These are phyloP conservation scores for Gryllus longicercus DNA, from an alignment of 2,888 invertebrate genomes.

Conservation along the genomic window DNA sequence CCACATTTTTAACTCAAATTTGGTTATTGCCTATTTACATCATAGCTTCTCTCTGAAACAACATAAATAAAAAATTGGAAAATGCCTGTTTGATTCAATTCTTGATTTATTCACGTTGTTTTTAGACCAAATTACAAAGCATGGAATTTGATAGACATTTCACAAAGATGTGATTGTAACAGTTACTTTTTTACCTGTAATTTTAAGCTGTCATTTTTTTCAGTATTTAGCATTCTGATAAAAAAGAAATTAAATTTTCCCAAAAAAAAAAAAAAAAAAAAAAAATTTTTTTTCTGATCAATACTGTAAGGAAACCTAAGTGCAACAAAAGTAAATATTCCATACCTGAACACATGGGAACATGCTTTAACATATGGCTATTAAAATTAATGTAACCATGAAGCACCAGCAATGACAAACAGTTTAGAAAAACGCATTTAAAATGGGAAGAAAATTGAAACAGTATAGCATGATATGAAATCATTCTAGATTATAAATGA, in stretches of 20 bases:
- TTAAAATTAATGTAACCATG: background rate
- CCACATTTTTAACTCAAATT: no score
- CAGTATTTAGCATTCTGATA: background rate
- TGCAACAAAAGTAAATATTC: background rate
- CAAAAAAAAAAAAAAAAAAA: background rate
- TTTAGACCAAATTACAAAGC: constrained; percentile 2
- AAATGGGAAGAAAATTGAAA: no score
- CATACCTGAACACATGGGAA: background rate
- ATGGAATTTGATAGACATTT: background rate
- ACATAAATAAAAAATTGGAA: no score
- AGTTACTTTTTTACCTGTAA: background rate
- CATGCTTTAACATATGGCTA: constrained; percentile 4
- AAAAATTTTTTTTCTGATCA: background rate
- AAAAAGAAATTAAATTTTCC: background rate
- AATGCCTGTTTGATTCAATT: background rate
- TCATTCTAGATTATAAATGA: no score
- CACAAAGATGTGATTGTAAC: constrained; percentile 5
- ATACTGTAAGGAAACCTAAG: background rate
- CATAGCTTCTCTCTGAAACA: no score
- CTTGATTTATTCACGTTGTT: background rate
- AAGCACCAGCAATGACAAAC: background rate
- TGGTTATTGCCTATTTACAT: no score
- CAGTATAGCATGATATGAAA: no score
- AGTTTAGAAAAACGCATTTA: background rate
- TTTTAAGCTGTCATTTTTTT: background rate